These are phyloP conservation scores for Platyrinchus mystaceus DNA, from an alignment of 2,797 vertebrate genomes.

Conservation along the genomic window DNA sequence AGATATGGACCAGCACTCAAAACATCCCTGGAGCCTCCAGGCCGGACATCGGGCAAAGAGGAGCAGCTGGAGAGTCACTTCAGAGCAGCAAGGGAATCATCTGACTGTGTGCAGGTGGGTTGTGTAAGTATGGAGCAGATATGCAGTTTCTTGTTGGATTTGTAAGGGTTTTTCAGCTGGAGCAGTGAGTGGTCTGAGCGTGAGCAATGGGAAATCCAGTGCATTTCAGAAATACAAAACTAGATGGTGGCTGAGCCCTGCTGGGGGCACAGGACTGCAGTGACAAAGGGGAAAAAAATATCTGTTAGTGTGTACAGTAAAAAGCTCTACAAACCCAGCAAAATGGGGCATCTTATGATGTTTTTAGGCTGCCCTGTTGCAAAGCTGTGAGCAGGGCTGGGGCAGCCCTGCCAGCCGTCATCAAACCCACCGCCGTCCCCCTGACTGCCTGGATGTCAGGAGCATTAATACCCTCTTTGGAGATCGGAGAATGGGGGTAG, in stretches of 20 bases:
- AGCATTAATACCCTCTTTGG: not conserved
- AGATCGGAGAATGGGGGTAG: not conserved
- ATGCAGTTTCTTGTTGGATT: not conserved
- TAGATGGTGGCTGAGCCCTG: not conserved
- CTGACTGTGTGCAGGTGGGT: not conserved
- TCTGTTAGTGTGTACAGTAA: not conserved
- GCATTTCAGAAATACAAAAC: not conserved
- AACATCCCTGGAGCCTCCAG: rapidly evolving
- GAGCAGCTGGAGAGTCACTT: rapidly evolving
- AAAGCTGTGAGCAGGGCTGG: not conserved
- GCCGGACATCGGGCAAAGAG: not conserved
- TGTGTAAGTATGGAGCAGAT: not conserved
- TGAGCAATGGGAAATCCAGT: not conserved
- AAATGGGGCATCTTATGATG: rapidly evolving
- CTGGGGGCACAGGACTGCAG: not conserved
- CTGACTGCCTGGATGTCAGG: not conserved
- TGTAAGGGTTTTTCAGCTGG: not conserved
- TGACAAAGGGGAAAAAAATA: not conserved
- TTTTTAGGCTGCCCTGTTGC: rapidly evolving
- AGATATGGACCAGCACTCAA: not conserved
- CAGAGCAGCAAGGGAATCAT: not conserved
- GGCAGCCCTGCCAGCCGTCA: not conserved
- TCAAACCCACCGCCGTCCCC: not conserved
- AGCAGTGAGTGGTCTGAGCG: rapidly evolving
- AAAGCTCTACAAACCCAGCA: not conserved